Conservation (phyloP, 1,140 invertebrate genomes). For the Rhysida immarginata region DNA sequence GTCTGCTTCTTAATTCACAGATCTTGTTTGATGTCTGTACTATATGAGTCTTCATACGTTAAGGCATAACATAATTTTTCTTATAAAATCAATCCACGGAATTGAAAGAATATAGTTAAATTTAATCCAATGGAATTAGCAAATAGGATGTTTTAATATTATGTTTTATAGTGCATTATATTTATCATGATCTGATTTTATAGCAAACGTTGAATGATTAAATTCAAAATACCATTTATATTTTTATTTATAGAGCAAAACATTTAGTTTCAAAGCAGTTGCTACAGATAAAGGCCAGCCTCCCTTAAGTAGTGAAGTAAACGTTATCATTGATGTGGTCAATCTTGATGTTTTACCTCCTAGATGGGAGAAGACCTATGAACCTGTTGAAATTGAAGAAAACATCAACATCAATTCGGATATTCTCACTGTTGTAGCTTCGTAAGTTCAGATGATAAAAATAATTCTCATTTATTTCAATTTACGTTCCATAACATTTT, state of each 20-base stretch:
- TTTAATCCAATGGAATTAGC: no score
- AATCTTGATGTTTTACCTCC: slow-evolving; percentile 77
- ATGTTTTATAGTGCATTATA: no score
- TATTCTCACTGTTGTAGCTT: slow-evolving; percentile 49
- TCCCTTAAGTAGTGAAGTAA: slow-evolving; percentile 44
- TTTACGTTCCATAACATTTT: neutral
- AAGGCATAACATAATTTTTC: no score
- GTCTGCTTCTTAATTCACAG: no score
- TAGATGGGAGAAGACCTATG: slow-evolving; percentile 19
- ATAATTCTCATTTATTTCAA: neutral
- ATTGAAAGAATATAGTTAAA: no score
- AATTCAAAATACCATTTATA: neutral
- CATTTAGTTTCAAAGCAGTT: slow-evolving; percentile 52
- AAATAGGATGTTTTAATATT: no score
- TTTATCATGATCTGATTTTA: neutral
- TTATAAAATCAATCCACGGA: no score
- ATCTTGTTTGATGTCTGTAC: no score
- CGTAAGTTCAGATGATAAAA: slow-evolving; percentile 40
- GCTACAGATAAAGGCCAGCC: slow-evolving; percentile 56
- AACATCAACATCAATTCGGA: slow-evolving; percentile 49
- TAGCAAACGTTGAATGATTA: neutral
- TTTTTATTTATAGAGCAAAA: slow-evolving; percentile 38
- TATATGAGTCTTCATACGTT: no score
- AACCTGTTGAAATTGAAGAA: slow-evolving; percentile 49
- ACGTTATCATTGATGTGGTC: slow-evolving; percentile 64